Percentiles rank a stretch among this genome's conserved stretches.
These are phyloP conservation scores for Coecobrya sp. DNA, from an alignment of 2,888 invertebrate species.

Conservation along the genomic window DNA sequence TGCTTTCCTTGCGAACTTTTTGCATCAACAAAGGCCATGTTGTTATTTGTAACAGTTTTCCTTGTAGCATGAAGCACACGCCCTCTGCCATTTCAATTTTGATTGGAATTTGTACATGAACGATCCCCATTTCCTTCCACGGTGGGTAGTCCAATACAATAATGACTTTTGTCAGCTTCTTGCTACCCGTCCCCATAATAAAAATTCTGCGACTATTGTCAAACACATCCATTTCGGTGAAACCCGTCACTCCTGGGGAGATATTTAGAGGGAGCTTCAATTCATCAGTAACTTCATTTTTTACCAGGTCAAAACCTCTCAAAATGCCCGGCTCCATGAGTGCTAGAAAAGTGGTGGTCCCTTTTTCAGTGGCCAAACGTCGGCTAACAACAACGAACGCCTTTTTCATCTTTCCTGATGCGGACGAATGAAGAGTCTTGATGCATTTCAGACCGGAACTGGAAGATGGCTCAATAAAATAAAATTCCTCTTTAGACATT, in stretches of 20 bases:
- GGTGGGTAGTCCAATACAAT: slow-evolving; percentile 14
- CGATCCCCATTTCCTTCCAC: not conserved
- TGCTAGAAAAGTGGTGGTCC: not conserved
- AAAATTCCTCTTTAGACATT: not conserved
- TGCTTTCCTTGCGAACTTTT: not conserved
- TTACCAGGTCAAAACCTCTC: not conserved
- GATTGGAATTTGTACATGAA: not conserved
- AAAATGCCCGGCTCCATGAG: slow-evolving; percentile 13
- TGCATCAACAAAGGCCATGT: not conserved
- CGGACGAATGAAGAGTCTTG: not conserved
- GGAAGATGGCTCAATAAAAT: not conserved
- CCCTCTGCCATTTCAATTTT: not conserved
- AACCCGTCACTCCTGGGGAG: not conserved
- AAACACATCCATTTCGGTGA: not conserved
- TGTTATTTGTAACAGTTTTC: not conserved
- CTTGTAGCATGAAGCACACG: not conserved
- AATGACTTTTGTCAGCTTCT: not conserved
- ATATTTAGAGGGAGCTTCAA: not conserved
- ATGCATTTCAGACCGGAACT: not conserved
- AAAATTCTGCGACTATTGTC: not conserved
- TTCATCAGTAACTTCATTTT: not conserved
- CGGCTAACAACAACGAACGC: not conserved
- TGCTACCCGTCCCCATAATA: slow-evolving; percentile 4
- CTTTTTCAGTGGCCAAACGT: not conserved
- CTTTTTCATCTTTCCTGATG: not conserved